A percentile compares a stretch with the other conserved stretches of the same genome.
phyloP scores from a whole-genome alignment of 2,888 invertebrate species.

The Eupithecia abbreviata region DNA sequence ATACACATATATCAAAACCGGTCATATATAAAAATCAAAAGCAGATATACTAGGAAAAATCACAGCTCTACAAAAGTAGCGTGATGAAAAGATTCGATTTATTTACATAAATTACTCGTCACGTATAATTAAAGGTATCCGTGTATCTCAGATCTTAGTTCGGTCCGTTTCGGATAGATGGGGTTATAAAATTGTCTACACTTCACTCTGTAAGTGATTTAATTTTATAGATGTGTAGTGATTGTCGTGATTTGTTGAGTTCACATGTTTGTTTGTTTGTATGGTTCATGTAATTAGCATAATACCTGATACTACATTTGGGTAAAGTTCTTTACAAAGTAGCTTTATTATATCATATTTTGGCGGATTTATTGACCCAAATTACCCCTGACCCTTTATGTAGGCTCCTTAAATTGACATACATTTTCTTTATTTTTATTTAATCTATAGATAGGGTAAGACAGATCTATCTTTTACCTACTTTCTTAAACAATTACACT shows the following conservation, averaged over 20 bases:
- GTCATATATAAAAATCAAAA: no score
- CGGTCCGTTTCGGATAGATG: slow-evolving; percentile 15
- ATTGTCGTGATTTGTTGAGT: slow-evolving; percentile 2
- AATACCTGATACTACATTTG: neutral
- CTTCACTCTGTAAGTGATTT: slow-evolving; percentile 22
- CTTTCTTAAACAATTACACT: no score
- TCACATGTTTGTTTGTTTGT: neutral
- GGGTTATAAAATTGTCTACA: slow-evolving; percentile 30
- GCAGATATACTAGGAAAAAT: neutral
- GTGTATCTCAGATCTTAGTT: slow-evolving; percentile 21
- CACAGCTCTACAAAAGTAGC: slow-evolving; percentile 1
- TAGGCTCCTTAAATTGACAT: no score
- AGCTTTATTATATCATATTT: neutral
- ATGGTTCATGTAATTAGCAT: neutral
- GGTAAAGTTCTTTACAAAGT: neutral
- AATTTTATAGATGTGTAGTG: slow-evolving; percentile 28
- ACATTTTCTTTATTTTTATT: no score
- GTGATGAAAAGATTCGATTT: slow-evolving; percentile 6
- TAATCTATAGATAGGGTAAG: no score
- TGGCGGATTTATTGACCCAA: no score
- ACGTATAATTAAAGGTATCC: slow-evolving; percentile 18
- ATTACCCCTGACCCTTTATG: no score
- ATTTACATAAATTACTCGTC: slow-evolving; percentile 14
- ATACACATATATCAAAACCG: slow-evolving; percentile 2
- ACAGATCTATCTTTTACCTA: no score